Percentiles rank a stretch among this genome's conserved stretches.
phyloP scores from a whole-genome alignment of 2,888 invertebrate genomes.

The Phengaris arion region DNA sequence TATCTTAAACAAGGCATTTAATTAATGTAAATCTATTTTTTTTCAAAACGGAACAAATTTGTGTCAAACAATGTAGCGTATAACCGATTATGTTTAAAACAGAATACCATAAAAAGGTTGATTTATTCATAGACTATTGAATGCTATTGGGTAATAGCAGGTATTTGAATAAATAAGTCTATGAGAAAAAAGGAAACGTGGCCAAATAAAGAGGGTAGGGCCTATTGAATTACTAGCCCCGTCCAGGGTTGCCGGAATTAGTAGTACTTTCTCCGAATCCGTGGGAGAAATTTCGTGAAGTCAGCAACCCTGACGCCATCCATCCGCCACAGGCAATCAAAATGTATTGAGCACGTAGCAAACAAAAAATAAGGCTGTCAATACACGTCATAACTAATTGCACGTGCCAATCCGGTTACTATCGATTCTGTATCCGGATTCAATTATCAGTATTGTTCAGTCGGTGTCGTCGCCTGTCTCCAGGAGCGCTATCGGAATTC shows the following conservation, averaged over 20 bases:
- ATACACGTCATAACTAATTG: constrained; percentile 31
- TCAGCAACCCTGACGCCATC: not conserved
- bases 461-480: not conserved
- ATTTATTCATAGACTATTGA: constrained; percentile 24
- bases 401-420: constrained; percentile 24
- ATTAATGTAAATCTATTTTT: too few species aligned
- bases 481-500: not conserved
- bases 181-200: constrained; percentile 19
- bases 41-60: not conserved
- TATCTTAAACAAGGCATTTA: too few species aligned
- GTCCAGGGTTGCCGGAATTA: not conserved
- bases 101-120: constrained; percentile 1
- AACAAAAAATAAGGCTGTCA: constrained; percentile 31
- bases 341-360: constrained; percentile 16
- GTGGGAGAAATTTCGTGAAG: not conserved
- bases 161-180: constrained; percentile 20
- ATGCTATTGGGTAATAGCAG: constrained; percentile 12
- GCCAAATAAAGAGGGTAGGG: constrained; percentile 17
- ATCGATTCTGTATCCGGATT: constrained; percentile 15
- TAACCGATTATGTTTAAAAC: constrained; percentile 1
- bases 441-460: constrained; percentile 12
- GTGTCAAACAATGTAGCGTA: not conserved
- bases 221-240: constrained; percentile 25
- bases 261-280: not conserved
- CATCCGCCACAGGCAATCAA: constrained; percentile 22